Percentiles rank a stretch among this genome's conserved stretches.
Evolutionary conservation across 2,113 vertebrate species (phyloP).

Genomic region (Rhea pennata): DNA sequence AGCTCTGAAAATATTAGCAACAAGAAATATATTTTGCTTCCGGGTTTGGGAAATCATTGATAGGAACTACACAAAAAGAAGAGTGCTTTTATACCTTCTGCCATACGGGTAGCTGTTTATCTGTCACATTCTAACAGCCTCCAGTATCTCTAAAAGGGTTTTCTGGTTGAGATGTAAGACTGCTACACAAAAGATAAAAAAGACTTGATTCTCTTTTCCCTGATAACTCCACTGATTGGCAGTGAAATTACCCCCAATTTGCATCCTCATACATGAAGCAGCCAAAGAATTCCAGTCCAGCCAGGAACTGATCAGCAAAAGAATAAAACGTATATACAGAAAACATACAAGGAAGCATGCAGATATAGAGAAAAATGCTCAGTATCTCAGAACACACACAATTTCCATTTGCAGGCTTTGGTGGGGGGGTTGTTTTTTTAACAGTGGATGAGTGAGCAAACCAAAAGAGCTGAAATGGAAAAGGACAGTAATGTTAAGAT

Average conservation of each 20-base stretch:
- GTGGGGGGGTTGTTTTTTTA: background rate
- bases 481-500: constrained; percentile 70
- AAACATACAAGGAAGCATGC: background rate
- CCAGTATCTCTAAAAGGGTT: background rate
- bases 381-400: constrained; percentile 22
- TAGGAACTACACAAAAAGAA: background rate
- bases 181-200: constrained; percentile 39
- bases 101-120: background rate
- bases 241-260: background rate
- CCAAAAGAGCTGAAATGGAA: constrained; percentile 68
- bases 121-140: constrained; percentile 12
- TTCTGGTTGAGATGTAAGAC: background rate
- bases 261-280: background rate
- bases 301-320: background rate
- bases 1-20: background rate
- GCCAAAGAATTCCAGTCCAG: background rate
- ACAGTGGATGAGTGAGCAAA: constrained; percentile 72
- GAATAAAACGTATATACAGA: background rate
- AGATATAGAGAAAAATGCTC: background rate
- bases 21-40: background rate
- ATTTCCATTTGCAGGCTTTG: constrained; percentile 33
- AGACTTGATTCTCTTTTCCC: constrained; percentile 11
- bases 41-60: background rate
- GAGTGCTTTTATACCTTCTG: background rate
- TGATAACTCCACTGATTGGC: background rate